These are phyloP conservation scores for Unio pictorum DNA, from an alignment of 2,888 invertebrate genomes.

Conservation along the genomic window DNA sequence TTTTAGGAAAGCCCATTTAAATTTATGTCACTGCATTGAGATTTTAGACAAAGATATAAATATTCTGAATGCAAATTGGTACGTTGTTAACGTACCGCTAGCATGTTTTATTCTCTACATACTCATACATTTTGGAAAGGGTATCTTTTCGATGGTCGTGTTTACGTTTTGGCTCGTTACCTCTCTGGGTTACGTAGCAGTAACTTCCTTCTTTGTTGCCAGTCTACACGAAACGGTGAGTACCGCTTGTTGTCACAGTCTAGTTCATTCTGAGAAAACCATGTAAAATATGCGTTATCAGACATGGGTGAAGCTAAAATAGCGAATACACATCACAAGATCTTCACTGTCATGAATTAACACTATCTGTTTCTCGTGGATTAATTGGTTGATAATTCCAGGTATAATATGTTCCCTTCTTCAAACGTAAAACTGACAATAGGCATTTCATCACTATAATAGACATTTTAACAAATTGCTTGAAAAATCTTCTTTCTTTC, in stretches of 20 bases:
- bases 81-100: slow-evolving; percentile 8
- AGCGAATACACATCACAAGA: too few species aligned
- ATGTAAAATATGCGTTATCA: too few species aligned
- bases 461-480: too few species aligned
- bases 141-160: neutral
- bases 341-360: too few species aligned
- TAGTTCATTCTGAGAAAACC: too few species aligned
- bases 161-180: slow-evolving; percentile 8
- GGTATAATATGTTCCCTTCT: too few species aligned
- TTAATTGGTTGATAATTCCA: too few species aligned
- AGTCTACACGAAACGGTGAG: slow-evolving; percentile 6
- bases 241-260: neutral
- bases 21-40: slow-evolving; percentile 10
- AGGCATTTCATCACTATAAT: too few species aligned
- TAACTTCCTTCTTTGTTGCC: slow-evolving; percentile 2
- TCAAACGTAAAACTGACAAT: too few species aligned
- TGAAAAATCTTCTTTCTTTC: too few species aligned
- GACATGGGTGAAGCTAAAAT: too few species aligned
- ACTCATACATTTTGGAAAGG: slow-evolving; percentile 1
- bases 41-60: slow-evolving; percentile 15
- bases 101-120: slow-evolving; percentile 14
- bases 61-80: slow-evolving; percentile 9
- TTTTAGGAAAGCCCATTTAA: slow-evolving; percentile 7
- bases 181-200: neutral
- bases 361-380: too few species aligned